Base-by-base conservation (phyloP, 64 coral and sea anemone species). In the Dendronephthya gigantea region DNA sequence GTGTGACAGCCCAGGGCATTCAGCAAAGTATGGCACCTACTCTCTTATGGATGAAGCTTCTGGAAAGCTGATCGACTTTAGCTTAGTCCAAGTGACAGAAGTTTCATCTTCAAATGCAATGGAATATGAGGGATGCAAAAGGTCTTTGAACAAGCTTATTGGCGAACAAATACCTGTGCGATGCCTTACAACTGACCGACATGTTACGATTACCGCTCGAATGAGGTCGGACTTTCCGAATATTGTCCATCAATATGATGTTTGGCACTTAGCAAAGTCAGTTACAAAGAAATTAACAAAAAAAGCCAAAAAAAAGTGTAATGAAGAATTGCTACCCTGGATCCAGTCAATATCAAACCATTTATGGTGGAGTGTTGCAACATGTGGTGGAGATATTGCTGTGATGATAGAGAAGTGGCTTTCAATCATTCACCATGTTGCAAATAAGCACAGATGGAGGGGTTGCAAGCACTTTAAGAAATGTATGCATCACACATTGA, bases 191-290 rank as follows among this genome's bases (percentile, higher is more conserved):
- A 88, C 82, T 10, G 58, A 88, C 35, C 39, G 62, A 34, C 85
- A 92, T 49, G 36, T 70, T 30, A 23, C 14, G 19, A 91, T 91
- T 39, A 48, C 51, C 13, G 55, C 28, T 68, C 7, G 75, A 82
- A 87, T 91, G 85, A 45, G 83, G 13, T 83, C 82, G 12, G 86
- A 76, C 34, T 81, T 86, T 65, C 43, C 23, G 17, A 41, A 10
- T n/a, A n/a, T n/a, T n/a, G n/a, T n/a, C n/a, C 90, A 91, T 50
- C 84, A 91, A 12, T 86, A 86, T 58, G 84, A 90, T 83, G 83
- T 90, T 45, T 86, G 83, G 89, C 85, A 51, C 9, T 56, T 69
- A 28, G 84, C 88, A 84, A 90, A 90, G 29, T 90, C 34, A 30
- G 38, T 90, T 33, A 48, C 84, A 17, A 90, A 90, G 35, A 84